Evolutionary conservation across 2,888 invertebrate species (phyloP), one percentile per base, ranked within the genome.

Genomic region (Hemistola chrysoprasaria): DNA sequence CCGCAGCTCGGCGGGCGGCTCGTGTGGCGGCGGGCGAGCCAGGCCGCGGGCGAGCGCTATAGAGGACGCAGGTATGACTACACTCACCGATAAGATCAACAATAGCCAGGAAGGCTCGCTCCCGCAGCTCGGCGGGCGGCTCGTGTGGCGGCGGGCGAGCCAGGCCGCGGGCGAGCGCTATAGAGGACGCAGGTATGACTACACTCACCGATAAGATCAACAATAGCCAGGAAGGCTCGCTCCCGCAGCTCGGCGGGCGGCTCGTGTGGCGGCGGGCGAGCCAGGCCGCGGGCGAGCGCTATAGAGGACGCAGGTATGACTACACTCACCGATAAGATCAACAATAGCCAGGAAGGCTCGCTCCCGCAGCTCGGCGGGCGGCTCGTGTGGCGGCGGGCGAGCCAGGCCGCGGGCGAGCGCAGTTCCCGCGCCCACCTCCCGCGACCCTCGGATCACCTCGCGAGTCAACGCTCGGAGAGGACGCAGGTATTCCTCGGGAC

Each of bases 401-500:
- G 16, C 27, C 5, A 98, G 90, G 0, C 94, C 93, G 36, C 94
- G 92, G 38, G 95, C 95, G 47, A 98, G 93, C 35, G 92, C 93
- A 9, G 71, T 73, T 7, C 47, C 49, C 28, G 52, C 54, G 7
- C 51, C 66, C 95, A 35, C 22, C 40, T 53, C 53, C 1, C 97
- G 95, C 91, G 45, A 96, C 83, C 95, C 94, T 8, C 98, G 92
- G 32, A 97, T 95, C 48, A 97, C 94, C 87, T 98, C 98, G 37
- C 98, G 92, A 0, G 98, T 87, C 47, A 98, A 90, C 3, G 95
- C 94, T 1, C 98, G 91, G 54, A 98, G 78, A 0, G 97, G 95
- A 1, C 97, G 92, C 44, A 97, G 85, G 77, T 96, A 98, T 78
- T 98, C 98, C 56, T 98, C 98, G 8, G 95, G 92, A 41, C 95